Percentiles rank a stretch among this genome's conserved stretches.
Evolutionary conservation across 1,140 invertebrate species (phyloP).

Genomic region (Luehdorfia chinensis): DNA sequence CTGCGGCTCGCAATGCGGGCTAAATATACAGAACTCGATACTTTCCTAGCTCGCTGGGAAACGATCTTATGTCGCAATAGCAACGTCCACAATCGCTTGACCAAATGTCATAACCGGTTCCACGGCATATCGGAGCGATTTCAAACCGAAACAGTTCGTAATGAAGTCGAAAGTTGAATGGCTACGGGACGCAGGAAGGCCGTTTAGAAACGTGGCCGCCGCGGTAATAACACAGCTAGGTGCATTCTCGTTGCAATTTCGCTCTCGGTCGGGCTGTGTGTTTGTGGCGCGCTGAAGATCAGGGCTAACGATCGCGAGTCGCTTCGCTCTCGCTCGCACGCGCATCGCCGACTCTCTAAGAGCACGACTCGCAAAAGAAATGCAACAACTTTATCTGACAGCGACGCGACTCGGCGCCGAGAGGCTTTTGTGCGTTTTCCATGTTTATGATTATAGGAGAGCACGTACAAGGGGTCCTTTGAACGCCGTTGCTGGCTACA

Average conservation of each 20-base stretch:
- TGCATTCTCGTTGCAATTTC: slow-evolving; percentile 76
- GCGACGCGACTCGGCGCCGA: slow-evolving; percentile 66
- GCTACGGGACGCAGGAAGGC: slow-evolving; percentile 34
- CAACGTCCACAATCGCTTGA: slow-evolving; percentile 66
- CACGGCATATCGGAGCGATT: slow-evolving; percentile 25
- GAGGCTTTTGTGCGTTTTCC: slow-evolving; percentile 75
- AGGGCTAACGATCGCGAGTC: slow-evolving; percentile 73
- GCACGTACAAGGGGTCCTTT: slow-evolving; percentile 73
- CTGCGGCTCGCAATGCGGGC: slow-evolving; percentile 67
- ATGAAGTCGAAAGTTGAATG: slow-evolving; percentile 36
- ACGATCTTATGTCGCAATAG: slow-evolving; percentile 54
- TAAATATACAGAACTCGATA: slow-evolving; percentile 65
- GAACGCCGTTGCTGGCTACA: slow-evolving; percentile 60
- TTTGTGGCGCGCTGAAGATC: slow-evolving; percentile 76
- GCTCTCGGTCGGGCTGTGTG: slow-evolving; percentile 74
- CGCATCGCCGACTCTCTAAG: slow-evolving; percentile 21
- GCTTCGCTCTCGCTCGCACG: slow-evolving; percentile 52
- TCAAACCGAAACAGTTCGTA: slow-evolving; percentile 25
- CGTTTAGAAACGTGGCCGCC: slow-evolving; percentile 49
- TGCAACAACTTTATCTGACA: slow-evolving; percentile 73
- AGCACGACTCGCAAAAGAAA: slow-evolving; percentile 67
- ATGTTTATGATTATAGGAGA: slow-evolving; percentile 74
- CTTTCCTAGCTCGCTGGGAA: slow-evolving; percentile 40
- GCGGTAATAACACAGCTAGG: slow-evolving; percentile 72
- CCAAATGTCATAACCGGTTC: slow-evolving; percentile 64